Conservation (phyloP, 2,888 invertebrate species). For the Catocala sponsa region DNA sequence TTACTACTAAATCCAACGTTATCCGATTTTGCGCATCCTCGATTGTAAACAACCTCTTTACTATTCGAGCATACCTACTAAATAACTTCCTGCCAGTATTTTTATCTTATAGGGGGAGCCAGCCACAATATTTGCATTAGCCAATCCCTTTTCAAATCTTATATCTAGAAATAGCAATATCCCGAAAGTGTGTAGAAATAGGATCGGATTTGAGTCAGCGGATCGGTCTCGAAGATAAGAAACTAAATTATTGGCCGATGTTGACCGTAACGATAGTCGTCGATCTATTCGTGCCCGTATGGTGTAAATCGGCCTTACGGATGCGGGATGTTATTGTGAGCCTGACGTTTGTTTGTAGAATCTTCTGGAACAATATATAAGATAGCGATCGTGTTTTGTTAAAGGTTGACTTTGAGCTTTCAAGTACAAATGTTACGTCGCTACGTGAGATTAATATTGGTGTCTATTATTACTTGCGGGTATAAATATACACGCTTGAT, state of each 20-base stretch:
- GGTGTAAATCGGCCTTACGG: constrained; percentile 53
- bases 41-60: constrained; percentile 13
- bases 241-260: constrained; percentile 78
- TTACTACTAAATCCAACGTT: constrained; percentile 8
- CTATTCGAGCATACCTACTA: constrained; percentile 11
- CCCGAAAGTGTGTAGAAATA: constrained; percentile 52
- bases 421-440: constrained; percentile 5
- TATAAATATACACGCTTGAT: too few species aligned
- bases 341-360: constrained; percentile 34
- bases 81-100: constrained; percentile 25
- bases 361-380: constrained; percentile 19
- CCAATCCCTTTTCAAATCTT: constrained; percentile 54
- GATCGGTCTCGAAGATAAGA: constrained; percentile 77
- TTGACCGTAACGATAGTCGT: constrained; percentile 64
- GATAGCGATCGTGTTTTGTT: constrained; percentile 15
- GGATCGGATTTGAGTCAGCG: constrained; percentile 70
- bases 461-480: too few species aligned
- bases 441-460: background rate
- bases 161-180: constrained; percentile 54
- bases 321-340: constrained; percentile 38
- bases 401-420: constrained; percentile 6
- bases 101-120: constrained; percentile 28
- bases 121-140: constrained; percentile 60
- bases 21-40: constrained; percentile 7
- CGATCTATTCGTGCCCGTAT: constrained; percentile 58